Evolutionary conservation across 2,113 vertebrate species (phyloP).

Genomic region (Scomber scombrus): DNA sequence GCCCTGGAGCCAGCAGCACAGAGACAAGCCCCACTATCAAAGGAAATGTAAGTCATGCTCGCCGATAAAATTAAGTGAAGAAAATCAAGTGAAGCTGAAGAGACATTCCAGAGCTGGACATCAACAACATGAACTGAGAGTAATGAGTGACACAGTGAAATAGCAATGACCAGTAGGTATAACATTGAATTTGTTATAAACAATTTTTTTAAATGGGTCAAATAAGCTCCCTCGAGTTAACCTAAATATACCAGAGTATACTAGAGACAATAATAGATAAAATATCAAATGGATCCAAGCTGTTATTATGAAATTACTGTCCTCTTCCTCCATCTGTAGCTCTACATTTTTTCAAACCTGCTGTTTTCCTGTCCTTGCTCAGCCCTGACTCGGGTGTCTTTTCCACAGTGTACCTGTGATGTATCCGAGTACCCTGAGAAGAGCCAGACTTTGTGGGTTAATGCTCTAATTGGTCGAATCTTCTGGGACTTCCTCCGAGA

Average conservation of each 20-base stretch:
- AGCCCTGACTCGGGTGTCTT: background rate
- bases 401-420: constrained; percentile 79
- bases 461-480: constrained; percentile 88
- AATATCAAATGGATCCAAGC: background rate
- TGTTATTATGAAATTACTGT: background rate
- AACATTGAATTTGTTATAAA: background rate
- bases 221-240: too few relatives aligned
- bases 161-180: background rate
- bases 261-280: too few relatives aligned
- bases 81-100: background rate
- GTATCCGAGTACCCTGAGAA: constrained; percentile 17
- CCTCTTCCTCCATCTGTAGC: background rate
- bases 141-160: too few relatives aligned
- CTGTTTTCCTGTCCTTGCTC: background rate
- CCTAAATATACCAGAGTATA: too few relatives aligned
- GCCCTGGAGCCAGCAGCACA: constrained; percentile 75
- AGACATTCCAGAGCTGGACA: background rate
- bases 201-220: too few relatives aligned
- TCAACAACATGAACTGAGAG: background rate
- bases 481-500: constrained; percentile 93
- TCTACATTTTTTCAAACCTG: background rate
- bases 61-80: background rate
- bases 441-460: constrained; percentile 84
- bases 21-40: constrained; percentile 79
- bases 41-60: constrained; percentile 67